Percentiles rank a stretch among this genome's conserved stretches.
phyloP scores from a whole-genome alignment of 2,888 invertebrate genomes.

The Erebia ligea region DNA sequence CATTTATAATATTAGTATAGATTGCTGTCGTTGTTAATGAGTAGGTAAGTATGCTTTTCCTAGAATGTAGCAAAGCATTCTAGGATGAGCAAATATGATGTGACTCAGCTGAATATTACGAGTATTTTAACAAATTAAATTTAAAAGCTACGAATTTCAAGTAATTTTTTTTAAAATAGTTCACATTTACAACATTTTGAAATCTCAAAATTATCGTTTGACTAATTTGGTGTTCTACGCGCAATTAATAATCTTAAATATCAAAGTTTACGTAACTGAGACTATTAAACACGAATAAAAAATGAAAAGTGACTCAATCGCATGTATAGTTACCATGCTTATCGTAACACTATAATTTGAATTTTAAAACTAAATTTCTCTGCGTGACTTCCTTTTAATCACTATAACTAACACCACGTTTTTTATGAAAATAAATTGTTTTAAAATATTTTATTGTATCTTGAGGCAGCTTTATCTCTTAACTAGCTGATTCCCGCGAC shows the following conservation, averaged over 20 bases:
- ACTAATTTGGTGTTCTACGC: neutral
- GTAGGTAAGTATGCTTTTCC: too few species aligned
- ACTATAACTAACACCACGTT: neutral
- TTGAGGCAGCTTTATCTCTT: too few species aligned
- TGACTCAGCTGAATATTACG: neutral
- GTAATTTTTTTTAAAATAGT: neutral
- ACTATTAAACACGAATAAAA: neutral
- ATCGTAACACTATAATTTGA: neutral
- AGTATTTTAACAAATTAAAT: neutral
- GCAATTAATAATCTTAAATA: neutral
- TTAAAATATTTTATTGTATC: too few species aligned
- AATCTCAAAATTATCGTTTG: neutral
- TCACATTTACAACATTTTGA: too few species aligned
- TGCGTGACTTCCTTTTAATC: neutral
- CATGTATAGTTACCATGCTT: neutral
- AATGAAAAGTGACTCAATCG: slow-evolving; percentile 5
- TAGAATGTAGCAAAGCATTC: too few species aligned
- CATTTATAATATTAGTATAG: too few species aligned
- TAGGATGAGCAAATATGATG: too few species aligned
- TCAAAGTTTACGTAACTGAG: neutral
- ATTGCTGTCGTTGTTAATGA: too few species aligned
- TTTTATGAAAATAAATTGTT: neutral
- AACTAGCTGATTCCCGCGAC: too few species aligned
- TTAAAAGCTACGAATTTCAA: neutral
- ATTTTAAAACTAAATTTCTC: slow-evolving; percentile 1